These are phyloP conservation scores for Hippopotamyrus pictus DNA, from an alignment of 2,797 vertebrate species.

Conservation along the genomic window DNA sequence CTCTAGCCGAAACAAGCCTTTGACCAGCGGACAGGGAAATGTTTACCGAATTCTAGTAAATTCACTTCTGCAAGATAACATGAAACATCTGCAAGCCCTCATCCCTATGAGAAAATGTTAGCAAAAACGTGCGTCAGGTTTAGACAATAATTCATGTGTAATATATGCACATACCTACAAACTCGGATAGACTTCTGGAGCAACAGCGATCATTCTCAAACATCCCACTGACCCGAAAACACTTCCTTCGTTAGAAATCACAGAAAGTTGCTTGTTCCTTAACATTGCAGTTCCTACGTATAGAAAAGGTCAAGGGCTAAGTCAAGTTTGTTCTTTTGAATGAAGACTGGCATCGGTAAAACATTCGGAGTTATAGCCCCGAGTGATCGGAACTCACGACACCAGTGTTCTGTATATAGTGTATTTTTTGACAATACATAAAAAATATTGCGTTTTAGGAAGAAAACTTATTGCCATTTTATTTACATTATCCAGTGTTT, in stretches of 20 bases:
- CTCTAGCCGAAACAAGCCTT: neutral
- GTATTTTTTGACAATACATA: neutral
- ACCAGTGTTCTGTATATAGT: neutral
- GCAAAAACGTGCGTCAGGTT: neutral
- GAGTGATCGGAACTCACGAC: neutral
- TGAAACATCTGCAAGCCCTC: neutral
- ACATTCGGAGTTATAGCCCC: neutral
- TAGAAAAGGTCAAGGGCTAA: neutral
- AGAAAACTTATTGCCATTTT: neutral
- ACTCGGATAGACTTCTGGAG: neutral
- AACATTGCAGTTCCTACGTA: neutral
- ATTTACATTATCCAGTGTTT: neutral
- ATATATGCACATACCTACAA: neutral
- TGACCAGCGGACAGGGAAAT: neutral
- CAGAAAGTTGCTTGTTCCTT: neutral
- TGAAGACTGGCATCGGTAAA: neutral
- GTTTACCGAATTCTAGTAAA: neutral
- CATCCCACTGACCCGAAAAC: neutral
- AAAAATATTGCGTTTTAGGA: neutral
- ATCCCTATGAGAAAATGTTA: neutral
- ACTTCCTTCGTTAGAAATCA: neutral
- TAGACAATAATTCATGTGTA: neutral
- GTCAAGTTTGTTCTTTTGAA: neutral
- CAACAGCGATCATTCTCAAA: neutral
- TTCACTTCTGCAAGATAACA: neutral